Conservation (phyloP, 2,888 invertebrate species). For the Herminia tarsipennalis region DNA sequence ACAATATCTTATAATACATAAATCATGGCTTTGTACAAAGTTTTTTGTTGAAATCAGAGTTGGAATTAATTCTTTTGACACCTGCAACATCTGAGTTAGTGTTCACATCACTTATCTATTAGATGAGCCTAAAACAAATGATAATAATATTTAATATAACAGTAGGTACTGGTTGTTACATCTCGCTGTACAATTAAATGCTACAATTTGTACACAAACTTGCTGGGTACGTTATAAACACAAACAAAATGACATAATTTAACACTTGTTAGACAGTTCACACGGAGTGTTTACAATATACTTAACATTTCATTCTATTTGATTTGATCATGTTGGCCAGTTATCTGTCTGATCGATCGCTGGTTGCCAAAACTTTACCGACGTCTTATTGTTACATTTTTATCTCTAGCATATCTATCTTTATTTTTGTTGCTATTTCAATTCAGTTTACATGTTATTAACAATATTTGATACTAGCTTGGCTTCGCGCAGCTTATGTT, state of each 20-base stretch:
- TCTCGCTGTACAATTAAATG: no score
- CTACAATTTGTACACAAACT: constrained; percentile 2
- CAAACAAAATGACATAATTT: background rate
- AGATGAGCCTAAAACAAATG: no score
- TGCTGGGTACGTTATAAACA: constrained; percentile 12
- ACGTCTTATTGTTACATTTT: background rate
- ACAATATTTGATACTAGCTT: no score
- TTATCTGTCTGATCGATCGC: background rate
- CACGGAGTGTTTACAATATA: background rate
- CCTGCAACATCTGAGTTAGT: background rate
- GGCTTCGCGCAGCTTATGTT: no score
- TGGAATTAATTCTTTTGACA: background rate
- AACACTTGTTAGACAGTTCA: background rate
- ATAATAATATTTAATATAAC: no score
- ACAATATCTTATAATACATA: constrained; percentile 13
- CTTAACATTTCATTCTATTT: background rate
- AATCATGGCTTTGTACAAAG: constrained; percentile 23
- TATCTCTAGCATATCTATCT: no score
- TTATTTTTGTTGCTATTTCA: no score
- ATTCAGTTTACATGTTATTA: no score
- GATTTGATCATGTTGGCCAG: no score
- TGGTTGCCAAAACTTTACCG: background rate
- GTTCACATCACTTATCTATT: no score
- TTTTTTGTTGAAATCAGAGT: background rate
- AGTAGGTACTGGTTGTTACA: no score